Percentiles rank a stretch among this genome's conserved stretches.
Conservation (phyloP, 2,888 invertebrate species). For the Philhelius pedissequus region DNA sequence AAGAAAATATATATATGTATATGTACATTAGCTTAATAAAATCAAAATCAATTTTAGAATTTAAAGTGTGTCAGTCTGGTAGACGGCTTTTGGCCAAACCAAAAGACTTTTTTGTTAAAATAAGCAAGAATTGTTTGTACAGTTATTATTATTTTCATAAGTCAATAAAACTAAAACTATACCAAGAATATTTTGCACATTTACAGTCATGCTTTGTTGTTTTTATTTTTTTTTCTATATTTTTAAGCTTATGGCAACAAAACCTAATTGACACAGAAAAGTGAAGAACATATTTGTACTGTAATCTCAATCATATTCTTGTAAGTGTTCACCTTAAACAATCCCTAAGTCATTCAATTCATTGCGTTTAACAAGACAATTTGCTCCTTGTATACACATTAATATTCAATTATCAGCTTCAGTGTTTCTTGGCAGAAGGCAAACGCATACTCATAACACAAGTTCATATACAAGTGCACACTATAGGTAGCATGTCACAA, state of each 20-base stretch:
- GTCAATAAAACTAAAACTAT: no score
- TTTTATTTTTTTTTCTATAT: no score
- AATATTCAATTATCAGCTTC: conserved; percentile 37
- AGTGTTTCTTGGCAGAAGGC: not conserved
- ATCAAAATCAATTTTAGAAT: no score
- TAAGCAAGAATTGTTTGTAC: no score
- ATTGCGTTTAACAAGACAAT: conserved; percentile 26
- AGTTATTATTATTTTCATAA: no score
- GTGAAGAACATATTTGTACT: not conserved
- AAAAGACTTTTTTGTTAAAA: no score
- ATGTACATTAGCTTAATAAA: no score
- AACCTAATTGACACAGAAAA: not conserved
- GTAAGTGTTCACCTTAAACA: not conserved
- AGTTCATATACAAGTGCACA: not conserved
- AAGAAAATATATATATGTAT: no score
- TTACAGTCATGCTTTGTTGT: no score
- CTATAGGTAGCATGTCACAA: not conserved
- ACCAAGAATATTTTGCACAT: no score
- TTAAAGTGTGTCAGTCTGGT: no score
- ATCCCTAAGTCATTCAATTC: conserved; percentile 4
- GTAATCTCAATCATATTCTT: not conserved
- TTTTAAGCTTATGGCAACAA: not conserved
- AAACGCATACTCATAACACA: not conserved
- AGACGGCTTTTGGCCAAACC: no score
- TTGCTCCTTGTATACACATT: conserved; percentile 31